Percentiles rank a stretch among this genome's conserved stretches.
Evolutionary conservation across 2,797 vertebrate genomes (phyloP).

Genomic region (Etheostoma perlongum): DNA sequence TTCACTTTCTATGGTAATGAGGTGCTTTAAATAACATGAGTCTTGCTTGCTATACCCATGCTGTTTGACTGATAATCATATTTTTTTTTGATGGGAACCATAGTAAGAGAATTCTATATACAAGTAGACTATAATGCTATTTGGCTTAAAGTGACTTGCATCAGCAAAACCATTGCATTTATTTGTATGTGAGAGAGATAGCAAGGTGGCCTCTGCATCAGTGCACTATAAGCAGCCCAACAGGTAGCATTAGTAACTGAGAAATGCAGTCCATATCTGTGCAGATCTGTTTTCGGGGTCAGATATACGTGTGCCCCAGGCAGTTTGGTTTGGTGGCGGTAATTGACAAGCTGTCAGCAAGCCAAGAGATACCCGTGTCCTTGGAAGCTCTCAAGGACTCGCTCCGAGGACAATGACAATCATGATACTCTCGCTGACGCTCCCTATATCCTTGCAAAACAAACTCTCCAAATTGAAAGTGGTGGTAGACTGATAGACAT

Average conservation of each 20-base stretch:
- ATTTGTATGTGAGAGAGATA: constrained; percentile 4
- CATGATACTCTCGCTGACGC: constrained; percentile 46
- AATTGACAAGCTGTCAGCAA: constrained; percentile 78
- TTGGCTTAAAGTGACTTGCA: constrained; percentile 40
- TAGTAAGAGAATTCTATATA: constrained; percentile 37
- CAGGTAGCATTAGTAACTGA: constrained; percentile 41
- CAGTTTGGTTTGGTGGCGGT: constrained; percentile 58
- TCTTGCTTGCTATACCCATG: constrained; percentile 30
- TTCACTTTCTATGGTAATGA: constrained; percentile 67
- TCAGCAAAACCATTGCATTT: constrained; percentile 43
- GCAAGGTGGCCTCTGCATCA: constrained; percentile 9
- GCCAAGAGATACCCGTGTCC: constrained; percentile 75
- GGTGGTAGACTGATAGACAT: constrained; percentile 1
- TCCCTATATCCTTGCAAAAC: constrained; percentile 33
- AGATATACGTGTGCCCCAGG: constrained; percentile 47
- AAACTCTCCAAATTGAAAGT: constrained; percentile 34
- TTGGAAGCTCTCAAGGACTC: constrained; percentile 75
- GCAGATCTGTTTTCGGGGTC: constrained; percentile 42
- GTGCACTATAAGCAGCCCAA: constrained; percentile 22
- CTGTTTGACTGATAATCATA: constrained; percentile 49
- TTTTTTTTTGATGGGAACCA: constrained; percentile 49
- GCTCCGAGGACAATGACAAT: constrained; percentile 49
- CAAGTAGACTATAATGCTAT: constrained; percentile 38
- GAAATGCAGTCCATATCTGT: constrained; percentile 48
- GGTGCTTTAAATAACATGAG: constrained; percentile 47